phyloP scores from a whole-genome alignment of 2,797 vertebrate genomes.

The Acanthiza pusilla region DNA sequence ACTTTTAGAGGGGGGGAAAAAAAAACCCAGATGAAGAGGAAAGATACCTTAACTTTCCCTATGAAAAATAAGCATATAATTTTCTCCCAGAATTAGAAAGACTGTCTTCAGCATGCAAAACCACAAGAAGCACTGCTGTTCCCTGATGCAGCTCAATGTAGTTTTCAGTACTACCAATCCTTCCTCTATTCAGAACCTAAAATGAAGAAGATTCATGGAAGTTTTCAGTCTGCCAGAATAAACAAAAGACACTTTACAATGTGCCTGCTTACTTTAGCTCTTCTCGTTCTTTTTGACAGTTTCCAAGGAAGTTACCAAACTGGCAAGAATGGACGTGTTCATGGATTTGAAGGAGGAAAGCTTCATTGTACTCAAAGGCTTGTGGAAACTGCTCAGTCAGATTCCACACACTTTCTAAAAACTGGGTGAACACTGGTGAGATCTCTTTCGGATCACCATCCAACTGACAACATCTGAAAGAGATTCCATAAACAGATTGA shows the following conservation, averaged over 20 bases:
- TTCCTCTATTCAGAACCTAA: not conserved
- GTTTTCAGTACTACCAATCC: not conserved
- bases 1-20: not conserved
- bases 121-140: not conserved
- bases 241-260: not conserved
- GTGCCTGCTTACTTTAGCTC: constrained; percentile 86
- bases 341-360: constrained; percentile 97
- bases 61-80: not conserved
- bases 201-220: not conserved
- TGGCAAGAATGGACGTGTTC: constrained; percentile 97
- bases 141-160: not conserved
- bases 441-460: constrained; percentile 93
- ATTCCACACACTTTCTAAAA: constrained; percentile 96
- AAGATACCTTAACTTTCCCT: not conserved
- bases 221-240: not conserved
- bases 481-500: not conserved
- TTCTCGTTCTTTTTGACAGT: constrained; percentile 93
- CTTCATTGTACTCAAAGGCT: constrained; percentile 95
- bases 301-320: constrained; percentile 96
- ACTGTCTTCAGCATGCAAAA: not conserved
- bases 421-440: constrained; percentile 95
- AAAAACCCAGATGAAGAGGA: not conserved
- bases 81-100: not conserved
- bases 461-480: constrained; percentile 91
- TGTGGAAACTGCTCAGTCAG: constrained; percentile 92